Conservation (phyloP, 2,797 vertebrate genomes). For the Pitangus sulphuratus region DNA sequence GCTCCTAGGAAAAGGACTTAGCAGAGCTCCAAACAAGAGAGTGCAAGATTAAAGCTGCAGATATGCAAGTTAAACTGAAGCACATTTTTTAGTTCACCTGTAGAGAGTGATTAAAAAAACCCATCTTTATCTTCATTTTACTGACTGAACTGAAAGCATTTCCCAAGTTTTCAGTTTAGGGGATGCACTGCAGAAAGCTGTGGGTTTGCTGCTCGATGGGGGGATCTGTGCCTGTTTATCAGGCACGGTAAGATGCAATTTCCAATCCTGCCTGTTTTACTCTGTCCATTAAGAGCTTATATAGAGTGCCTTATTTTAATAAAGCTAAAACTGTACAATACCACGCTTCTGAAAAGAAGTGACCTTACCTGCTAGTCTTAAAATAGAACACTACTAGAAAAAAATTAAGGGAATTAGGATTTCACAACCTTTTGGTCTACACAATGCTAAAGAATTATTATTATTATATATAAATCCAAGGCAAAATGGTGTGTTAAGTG, state of each 20-base stretch:
- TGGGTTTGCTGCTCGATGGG: neutral
- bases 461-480: neutral
- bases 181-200: neutral
- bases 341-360: neutral
- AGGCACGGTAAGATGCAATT: neutral
- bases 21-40: neutral
- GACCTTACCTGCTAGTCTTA: neutral
- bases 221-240: neutral
- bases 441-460: neutral
- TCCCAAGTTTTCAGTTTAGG: neutral
- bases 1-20: neutral
- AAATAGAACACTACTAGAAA: neutral
- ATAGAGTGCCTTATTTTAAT: neutral
- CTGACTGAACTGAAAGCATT: neutral
- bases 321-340: neutral
- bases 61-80: neutral
- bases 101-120: neutral
- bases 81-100: neutral
- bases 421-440: neutral
- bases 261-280: neutral
- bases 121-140: neutral
- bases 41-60: neutral
- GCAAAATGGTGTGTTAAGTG: neutral
- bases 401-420: neutral
- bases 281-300: neutral